Evolutionary conservation across 2,113 vertebrate genomes (phyloP).

Genomic region (Agapornis roseicollis): DNA sequence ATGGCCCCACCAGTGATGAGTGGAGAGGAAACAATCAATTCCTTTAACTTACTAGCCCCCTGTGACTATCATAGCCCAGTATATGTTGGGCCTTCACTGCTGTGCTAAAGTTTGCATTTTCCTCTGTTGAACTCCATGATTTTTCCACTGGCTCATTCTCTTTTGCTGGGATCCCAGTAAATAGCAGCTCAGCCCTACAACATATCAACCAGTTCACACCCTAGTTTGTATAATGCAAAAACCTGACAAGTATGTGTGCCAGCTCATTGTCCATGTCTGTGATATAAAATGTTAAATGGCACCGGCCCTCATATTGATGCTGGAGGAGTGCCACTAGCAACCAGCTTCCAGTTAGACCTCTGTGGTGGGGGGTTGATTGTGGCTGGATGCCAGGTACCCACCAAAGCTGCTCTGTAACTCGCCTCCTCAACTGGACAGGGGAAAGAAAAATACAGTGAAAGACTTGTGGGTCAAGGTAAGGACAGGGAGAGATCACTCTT

Average conservation of each 20-base stretch:
- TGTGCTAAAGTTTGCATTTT: background rate
- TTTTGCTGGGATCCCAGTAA: background rate
- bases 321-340: background rate
- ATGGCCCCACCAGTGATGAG: background rate
- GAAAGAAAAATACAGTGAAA: background rate
- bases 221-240: background rate
- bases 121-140: background rate
- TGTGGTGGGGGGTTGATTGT: background rate
- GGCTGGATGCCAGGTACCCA: background rate
- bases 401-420: background rate
- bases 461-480: background rate
- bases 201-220: background rate
- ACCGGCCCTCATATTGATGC: background rate
- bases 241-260: background rate
- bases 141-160: background rate
- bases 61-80: fast-evolving
- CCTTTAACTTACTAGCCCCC: background rate
- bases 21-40: background rate
- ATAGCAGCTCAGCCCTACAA: background rate
- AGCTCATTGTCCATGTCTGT: background rate
- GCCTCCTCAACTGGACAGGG: background rate
- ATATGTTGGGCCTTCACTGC: background rate
- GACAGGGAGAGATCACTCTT: background rate
- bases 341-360: background rate
- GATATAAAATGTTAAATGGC: background rate